These are phyloP conservation scores for Tethya wilhelma DNA, from an alignment of 37 sponge, comb jelly and placozoan species.

Conservation along the genomic window DNA sequence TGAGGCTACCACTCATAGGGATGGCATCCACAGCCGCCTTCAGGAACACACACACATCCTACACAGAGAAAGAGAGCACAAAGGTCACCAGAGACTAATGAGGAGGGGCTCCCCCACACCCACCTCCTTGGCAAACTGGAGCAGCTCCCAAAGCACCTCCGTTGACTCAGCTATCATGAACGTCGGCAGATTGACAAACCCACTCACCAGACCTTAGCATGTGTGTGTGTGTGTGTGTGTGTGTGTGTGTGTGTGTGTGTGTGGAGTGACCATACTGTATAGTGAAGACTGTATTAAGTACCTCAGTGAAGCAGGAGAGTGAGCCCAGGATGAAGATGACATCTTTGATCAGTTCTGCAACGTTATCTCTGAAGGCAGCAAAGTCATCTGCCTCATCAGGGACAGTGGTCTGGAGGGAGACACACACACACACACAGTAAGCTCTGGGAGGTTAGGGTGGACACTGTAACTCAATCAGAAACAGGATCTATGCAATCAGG, in stretches of 20 bases:
- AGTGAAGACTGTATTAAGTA: too few relatives aligned
- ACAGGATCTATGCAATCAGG: too few relatives aligned
- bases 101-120: not conserved
- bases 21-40: not conserved
- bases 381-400: conserved; percentile 66
- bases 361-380: conserved; percentile 56
- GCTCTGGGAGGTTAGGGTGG: too few relatives aligned
- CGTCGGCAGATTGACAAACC: conserved; percentile 53
- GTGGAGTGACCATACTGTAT: not conserved
- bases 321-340: conserved; percentile 77
- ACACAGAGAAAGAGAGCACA: not conserved
- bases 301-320: conserved; percentile 38
- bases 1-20: not conserved
- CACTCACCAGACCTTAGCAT: conserved; percentile 45
- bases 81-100: not conserved
- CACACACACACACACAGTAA: too few relatives aligned
- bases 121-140: conserved; percentile 51
- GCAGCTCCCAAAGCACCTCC: conserved; percentile 69
- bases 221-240: not conserved
- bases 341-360: conserved; percentile 70
- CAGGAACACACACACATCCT: not conserved
- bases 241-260: not conserved
- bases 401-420: conserved; percentile 41
- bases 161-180: conserved; percentile 72
- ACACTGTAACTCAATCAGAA: too few relatives aligned